Percentiles rank a stretch among this genome's conserved stretches.
Evolutionary conservation across 2,113 vertebrate genomes (phyloP).

Genomic region (Platycercus adscitus): DNA sequence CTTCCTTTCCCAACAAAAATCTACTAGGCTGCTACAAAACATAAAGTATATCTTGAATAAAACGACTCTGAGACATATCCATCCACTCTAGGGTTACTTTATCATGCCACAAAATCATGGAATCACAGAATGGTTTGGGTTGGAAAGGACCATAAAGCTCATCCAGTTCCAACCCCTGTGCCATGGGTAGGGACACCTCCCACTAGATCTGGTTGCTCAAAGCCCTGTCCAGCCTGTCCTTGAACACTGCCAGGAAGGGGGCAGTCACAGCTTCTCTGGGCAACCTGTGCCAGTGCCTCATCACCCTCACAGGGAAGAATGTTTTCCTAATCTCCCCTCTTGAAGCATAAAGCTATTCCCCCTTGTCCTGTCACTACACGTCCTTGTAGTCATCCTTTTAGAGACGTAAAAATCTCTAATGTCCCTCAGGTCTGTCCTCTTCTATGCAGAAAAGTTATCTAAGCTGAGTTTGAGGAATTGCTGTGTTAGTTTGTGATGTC

Average conservation of each 20-base stretch:
- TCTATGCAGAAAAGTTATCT: background rate
- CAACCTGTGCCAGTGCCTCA: background rate
- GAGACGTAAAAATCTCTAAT: background rate
- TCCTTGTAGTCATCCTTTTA: background rate
- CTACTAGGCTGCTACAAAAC: background rate
- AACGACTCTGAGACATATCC: background rate
- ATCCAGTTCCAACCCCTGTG: background rate
- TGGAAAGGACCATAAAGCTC: background rate
- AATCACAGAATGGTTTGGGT: background rate
- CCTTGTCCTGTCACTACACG: background rate
- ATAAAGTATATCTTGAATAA: background rate
- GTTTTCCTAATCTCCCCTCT: background rate
- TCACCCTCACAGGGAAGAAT: background rate
- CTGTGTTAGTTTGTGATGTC: background rate
- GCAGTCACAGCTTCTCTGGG: background rate
- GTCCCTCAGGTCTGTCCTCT: background rate
- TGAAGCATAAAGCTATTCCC: background rate
- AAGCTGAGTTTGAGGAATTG: background rate
- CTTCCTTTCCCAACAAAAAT: background rate
- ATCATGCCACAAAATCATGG: background rate
- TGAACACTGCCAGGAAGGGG: background rate
- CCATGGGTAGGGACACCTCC: background rate
- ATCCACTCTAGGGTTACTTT: rapidly evolving
- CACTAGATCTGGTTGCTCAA: background rate
- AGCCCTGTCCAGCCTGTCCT: background rate